phyloP scores from a whole-genome alignment of 2,888 invertebrate species.

The Agrilus cyanescens region DNA sequence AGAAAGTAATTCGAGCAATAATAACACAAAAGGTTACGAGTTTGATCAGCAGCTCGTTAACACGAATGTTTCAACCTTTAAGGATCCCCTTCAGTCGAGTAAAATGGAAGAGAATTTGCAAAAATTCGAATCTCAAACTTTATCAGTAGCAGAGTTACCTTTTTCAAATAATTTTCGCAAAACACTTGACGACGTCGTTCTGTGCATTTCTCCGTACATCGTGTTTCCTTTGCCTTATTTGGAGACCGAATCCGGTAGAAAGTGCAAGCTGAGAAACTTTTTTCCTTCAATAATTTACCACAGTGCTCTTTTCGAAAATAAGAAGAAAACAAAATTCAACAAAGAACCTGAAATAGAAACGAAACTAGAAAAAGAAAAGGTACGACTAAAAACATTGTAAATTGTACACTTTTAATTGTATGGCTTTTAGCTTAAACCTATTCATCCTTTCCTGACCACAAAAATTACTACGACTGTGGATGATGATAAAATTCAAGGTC shows the following conservation, averaged over 20 bases:
- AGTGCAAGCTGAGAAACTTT: conserved; percentile 58
- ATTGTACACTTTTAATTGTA: conserved; percentile 4
- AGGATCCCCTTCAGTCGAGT: conserved; percentile 61
- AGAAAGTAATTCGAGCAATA: conserved; percentile 3
- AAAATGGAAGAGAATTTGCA: conserved; percentile 21
- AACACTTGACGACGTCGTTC: conserved; percentile 57
- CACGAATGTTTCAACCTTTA: conserved; percentile 36
- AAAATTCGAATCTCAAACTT: conserved; percentile 29
- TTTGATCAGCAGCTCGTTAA: conserved; percentile 17
- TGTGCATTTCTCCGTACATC: conserved; percentile 81
- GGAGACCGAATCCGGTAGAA: conserved; percentile 71
- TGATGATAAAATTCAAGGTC: conserved; percentile 52
- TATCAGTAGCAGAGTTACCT: conserved; percentile 46
- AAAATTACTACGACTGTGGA: conserved; percentile 57
- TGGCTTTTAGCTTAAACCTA: conserved; percentile 37
- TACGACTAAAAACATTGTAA: neutral
- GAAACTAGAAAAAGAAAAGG: conserved; percentile 7
- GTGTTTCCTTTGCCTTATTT: conserved; percentile 76
- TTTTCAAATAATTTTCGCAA: conserved; percentile 59
- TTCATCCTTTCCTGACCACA: conserved; percentile 62
- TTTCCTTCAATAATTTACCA: conserved; percentile 64
- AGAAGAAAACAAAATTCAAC: conserved; percentile 18
- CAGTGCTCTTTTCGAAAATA: conserved; percentile 46
- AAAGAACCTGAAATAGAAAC: conserved; percentile 16
- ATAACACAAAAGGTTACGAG: conserved; percentile 9